Conservation (phyloP, 1,140 invertebrate genomes). For the Calosoma granatense region DNA sequence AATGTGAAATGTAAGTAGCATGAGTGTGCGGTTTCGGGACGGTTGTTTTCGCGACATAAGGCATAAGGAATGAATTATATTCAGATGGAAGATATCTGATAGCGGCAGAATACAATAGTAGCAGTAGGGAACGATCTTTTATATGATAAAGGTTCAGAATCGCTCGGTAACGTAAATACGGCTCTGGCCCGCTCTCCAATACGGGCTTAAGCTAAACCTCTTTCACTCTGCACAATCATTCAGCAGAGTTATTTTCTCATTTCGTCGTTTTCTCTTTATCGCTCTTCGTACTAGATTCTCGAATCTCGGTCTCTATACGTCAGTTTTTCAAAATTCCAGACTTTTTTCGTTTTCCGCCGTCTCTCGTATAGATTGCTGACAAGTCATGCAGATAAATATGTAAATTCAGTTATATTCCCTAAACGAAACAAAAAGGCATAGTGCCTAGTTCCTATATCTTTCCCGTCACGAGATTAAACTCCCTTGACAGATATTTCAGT, state of each 20-base stretch:
- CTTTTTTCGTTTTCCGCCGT: background rate
- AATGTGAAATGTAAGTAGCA: too few species aligned
- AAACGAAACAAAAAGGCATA: constrained; percentile 4
- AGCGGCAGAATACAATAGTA: background rate
- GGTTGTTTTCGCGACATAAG: background rate
- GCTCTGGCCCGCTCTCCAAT: constrained; percentile 10
- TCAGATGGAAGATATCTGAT: background rate
- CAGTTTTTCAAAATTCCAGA: background rate
- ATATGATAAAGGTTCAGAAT: constrained; percentile 3
- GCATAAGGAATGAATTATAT: background rate
- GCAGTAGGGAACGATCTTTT: background rate
- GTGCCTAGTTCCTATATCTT: constrained; percentile 1
- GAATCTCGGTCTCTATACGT: background rate
- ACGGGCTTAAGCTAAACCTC: constrained; percentile 19
- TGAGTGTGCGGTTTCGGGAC: background rate
- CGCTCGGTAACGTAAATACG: constrained; percentile 3
- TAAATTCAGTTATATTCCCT: constrained; percentile 6
- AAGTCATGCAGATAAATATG: constrained; percentile 4
- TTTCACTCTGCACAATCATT: constrained; percentile 19
- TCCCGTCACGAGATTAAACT: background rate
- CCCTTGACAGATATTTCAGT: background rate
- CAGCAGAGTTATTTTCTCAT: constrained; percentile 20
- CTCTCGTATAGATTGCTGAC: background rate
- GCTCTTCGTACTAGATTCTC: constrained; percentile 12
- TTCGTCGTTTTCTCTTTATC: constrained; percentile 20